Percentiles rank a stretch among this genome's conserved stretches.
phyloP scores from a whole-genome alignment of 2,113 vertebrate species.

The Syngnathus scovelli region DNA sequence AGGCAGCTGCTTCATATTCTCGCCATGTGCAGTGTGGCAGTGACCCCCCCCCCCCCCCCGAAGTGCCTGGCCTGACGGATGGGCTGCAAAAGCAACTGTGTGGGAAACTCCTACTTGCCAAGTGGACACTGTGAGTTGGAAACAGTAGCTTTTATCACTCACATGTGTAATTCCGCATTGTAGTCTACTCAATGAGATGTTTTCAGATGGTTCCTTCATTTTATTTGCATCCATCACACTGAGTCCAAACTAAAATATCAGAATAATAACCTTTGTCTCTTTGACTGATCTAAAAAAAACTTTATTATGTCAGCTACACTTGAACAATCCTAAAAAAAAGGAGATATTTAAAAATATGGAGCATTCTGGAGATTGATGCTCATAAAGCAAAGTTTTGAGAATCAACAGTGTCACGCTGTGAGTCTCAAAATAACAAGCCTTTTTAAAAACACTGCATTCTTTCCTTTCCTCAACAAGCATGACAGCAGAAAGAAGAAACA shows the following conservation, averaged over 20 bases:
- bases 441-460: conserved; percentile 1
- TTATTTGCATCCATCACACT: background rate
- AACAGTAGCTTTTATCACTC: conserved; percentile 43
- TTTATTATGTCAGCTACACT: conserved; percentile 39
- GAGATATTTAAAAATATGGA: conserved; percentile 12
- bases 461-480: conserved; percentile 5
- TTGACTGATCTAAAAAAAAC: too few species aligned
- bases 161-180: conserved; percentile 43
- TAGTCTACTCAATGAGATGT: background rate
- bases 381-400: background rate
- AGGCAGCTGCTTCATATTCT: conserved; percentile 64
- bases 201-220: background rate
- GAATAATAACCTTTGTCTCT: too few species aligned
- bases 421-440: background rate
- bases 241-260: too few species aligned
- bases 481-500: conserved; percentile 24
- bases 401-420: background rate
- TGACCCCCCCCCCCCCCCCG: conserved; percentile 42
- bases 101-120: conserved; percentile 56
- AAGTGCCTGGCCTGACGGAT: conserved; percentile 52
- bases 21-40: conserved; percentile 38
- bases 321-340: conserved; percentile 29
- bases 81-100: conserved; percentile 51
- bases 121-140: conserved; percentile 52
- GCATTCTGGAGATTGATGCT: background rate